A percentile compares a stretch with the other conserved stretches of the same genome.
Conservation (phyloP, 1,140 invertebrate genomes). For the Andrena cerasifolii region DNA sequence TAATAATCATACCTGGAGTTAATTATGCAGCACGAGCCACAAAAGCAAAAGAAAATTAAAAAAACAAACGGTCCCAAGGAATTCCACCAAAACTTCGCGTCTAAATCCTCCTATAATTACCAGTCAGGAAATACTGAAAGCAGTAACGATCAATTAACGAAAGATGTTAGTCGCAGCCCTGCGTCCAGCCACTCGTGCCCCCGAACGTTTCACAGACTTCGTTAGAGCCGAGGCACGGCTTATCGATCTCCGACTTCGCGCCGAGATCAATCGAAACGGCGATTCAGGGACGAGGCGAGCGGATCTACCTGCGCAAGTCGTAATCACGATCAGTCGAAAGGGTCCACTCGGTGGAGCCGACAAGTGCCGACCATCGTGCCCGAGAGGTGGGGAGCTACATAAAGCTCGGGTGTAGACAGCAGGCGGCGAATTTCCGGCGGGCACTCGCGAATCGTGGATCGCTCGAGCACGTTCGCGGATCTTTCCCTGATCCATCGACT, state of each 20-base stretch:
- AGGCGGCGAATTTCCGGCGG: constrained; percentile 33
- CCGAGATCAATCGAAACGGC: constrained; percentile 19
- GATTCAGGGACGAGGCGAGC: constrained; percentile 19
- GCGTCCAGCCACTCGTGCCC: neutral
- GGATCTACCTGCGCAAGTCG: constrained; percentile 47
- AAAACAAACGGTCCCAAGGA: no score
- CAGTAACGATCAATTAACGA: constrained; percentile 16
- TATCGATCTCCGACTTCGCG: constrained; percentile 38
- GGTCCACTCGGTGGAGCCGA: constrained; percentile 12
- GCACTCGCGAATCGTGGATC: constrained; percentile 24
- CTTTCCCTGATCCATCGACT: neutral
- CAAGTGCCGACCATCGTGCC: neutral
- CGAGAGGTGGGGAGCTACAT: constrained; percentile 55
- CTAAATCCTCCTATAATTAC: no score
- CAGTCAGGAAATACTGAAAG: neutral
- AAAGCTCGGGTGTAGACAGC: constrained; percentile 28
- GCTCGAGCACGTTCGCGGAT: constrained; percentile 9
- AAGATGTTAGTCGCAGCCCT: constrained; percentile 1
- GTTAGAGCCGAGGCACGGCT: neutral
- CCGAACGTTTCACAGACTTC: neutral
- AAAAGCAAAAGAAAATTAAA: no score
- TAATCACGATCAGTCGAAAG: constrained; percentile 44
- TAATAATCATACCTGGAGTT: no score
- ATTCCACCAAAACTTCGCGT: no score
- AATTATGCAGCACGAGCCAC: no score